These are phyloP conservation scores for Chalcosyrphus nemorum DNA, from an alignment of 2,888 invertebrate genomes.

Conservation along the genomic window DNA sequence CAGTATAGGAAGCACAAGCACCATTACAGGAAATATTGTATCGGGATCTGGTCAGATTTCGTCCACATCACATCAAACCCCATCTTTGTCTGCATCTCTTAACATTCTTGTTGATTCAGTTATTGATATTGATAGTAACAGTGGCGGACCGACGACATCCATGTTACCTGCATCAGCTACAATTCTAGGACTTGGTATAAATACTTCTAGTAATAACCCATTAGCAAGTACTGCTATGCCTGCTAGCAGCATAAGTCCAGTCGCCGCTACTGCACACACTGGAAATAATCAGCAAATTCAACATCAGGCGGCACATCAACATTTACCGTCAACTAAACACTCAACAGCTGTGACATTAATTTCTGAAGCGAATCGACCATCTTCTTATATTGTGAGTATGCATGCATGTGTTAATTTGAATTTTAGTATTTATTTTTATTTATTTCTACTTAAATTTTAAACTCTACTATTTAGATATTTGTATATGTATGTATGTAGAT, in stretches of 20 bases:
- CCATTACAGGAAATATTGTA: neutral
- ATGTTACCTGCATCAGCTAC: slow-evolving; percentile 65
- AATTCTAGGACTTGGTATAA: slow-evolving; percentile 47
- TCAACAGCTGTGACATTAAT: slow-evolving; percentile 73
- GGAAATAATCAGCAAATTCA: slow-evolving; percentile 1
- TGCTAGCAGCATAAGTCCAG: slow-evolving; percentile 21
- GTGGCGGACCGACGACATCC: slow-evolving; percentile 52
- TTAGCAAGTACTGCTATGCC: neutral
- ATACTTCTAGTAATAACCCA: slow-evolving; percentile 11
- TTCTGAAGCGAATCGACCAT: slow-evolving; percentile 78
- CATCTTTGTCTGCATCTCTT: slow-evolving; percentile 35
- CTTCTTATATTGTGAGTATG: slow-evolving; percentile 79
- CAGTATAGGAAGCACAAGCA: neutral
- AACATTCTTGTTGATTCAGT: slow-evolving; percentile 48
- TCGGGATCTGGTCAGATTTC: neutral
- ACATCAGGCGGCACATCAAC: slow-evolving; percentile 16
- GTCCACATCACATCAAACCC: slow-evolving; percentile 28
- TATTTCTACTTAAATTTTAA: too few relatives aligned
- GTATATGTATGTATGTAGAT: too few relatives aligned
- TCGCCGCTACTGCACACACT: slow-evolving; percentile 8
- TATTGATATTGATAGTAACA: slow-evolving; percentile 63
- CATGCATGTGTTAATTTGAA: slow-evolving; percentile 8
- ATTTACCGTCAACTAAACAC: slow-evolving; percentile 58
- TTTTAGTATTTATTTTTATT: too few relatives aligned
- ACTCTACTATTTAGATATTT: too few relatives aligned